Conservation (phyloP, 2,888 invertebrate genomes). For the Erynnis tages region DNA sequence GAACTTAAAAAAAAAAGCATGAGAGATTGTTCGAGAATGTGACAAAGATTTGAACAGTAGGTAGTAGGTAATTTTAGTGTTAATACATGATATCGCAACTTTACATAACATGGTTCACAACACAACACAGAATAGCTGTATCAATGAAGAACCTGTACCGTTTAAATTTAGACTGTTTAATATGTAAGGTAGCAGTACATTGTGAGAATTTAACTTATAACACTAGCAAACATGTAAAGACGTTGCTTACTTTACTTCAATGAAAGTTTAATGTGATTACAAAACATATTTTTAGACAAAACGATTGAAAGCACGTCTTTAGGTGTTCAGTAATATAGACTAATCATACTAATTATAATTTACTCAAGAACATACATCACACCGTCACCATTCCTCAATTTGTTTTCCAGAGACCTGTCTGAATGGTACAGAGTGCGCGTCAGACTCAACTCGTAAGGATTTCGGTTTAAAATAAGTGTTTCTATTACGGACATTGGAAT, state of each 20-base stretch:
- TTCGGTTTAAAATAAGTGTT: slow-evolving; percentile 76
- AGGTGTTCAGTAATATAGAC: slow-evolving; percentile 1
- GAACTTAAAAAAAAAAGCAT: slow-evolving; percentile 57
- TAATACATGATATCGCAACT: slow-evolving; percentile 9
- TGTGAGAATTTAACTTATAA: slow-evolving; percentile 11
- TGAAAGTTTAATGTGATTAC: background rate
- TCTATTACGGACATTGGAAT: slow-evolving; percentile 71
- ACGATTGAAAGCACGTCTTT: slow-evolving; percentile 9
- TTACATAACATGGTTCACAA: slow-evolving; percentile 30
- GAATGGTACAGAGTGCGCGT: slow-evolving; percentile 93
- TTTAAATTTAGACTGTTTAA: background rate
- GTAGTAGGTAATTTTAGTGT: background rate
- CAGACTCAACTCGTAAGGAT: slow-evolving; percentile 92
- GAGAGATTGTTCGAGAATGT: slow-evolving; percentile 42
- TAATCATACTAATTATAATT: slow-evolving; percentile 17
- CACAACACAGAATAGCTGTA: slow-evolving; percentile 26
- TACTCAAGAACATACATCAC: slow-evolving; percentile 57
- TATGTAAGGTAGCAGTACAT: slow-evolving; percentile 1
- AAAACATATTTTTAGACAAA: background rate
- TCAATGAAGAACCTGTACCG: background rate
- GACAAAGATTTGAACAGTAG: slow-evolving; percentile 14
- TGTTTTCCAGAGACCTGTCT: slow-evolving; percentile 85
- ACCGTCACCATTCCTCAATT: slow-evolving; percentile 72
- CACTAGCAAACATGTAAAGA: slow-evolving; percentile 19
- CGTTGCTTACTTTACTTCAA: no score